Percentiles rank a stretch among this genome's conserved stretches.
phyloP scores from a whole-genome alignment of 1,140 invertebrate genomes.

The Vanessa tameamea region DNA sequence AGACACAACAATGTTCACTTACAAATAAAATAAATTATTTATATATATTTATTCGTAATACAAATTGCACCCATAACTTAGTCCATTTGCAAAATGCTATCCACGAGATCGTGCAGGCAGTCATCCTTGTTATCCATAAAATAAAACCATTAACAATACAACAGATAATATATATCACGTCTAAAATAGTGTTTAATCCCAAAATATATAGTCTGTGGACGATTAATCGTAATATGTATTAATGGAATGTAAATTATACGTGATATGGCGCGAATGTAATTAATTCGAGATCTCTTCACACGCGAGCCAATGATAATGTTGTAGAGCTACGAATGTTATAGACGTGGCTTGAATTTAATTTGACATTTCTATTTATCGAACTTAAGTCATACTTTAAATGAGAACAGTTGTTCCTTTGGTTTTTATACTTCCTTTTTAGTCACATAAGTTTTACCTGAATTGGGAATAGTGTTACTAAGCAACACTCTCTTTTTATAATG shows the following conservation, averaged over 20 bases:
- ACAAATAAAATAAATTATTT: no score
- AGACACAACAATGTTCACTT: no score
- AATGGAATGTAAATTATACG: slow-evolving; percentile 47
- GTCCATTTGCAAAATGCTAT: no score
- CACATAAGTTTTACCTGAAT: no score
- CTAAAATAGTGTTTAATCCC: slow-evolving; percentile 17
- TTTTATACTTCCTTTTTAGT: no score
- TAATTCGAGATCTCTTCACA: slow-evolving; percentile 66
- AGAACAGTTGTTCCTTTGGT: no score
- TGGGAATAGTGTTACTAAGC: no score
- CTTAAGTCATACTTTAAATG: not conserved
- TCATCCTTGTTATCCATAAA: not conserved
- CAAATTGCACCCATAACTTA: no score
- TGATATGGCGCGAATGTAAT: slow-evolving; percentile 51
- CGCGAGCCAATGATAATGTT: slow-evolving; percentile 53
- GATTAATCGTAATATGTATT: slow-evolving; percentile 48
- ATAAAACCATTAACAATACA: not conserved
- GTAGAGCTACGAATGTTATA: slow-evolving; percentile 38
- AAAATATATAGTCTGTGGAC: slow-evolving; percentile 21
- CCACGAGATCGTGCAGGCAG: not conserved
- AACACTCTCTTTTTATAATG: no score
- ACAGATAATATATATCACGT: not conserved
- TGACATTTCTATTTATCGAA: not conserved
- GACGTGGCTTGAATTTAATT: not conserved
- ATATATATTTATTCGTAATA: no score